These are phyloP conservation scores for Cenopis cana DNA, from an alignment of 2,888 invertebrate species.

Conservation along the genomic window DNA sequence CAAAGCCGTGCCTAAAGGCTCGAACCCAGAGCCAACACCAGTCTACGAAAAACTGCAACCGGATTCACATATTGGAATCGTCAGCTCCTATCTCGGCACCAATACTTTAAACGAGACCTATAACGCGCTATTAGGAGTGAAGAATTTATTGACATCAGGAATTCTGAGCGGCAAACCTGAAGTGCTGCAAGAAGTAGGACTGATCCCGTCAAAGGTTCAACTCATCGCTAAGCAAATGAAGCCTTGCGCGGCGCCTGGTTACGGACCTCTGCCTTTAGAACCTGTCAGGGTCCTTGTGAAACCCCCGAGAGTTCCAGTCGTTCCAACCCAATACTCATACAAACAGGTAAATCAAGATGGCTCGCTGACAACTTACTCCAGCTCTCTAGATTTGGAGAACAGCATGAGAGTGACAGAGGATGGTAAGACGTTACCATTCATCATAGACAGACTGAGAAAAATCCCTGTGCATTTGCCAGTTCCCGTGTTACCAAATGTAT, in stretches of 20 bases:
- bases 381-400: conserved; percentile 12
- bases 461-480: conserved; percentile 37
- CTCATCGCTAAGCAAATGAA: conserved; percentile 8
- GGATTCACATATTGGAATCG: conserved; percentile 32
- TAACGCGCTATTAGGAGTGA: conserved; percentile 40
- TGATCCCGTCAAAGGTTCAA: conserved; percentile 3
- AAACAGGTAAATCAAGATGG: conserved; percentile 45
- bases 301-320: conserved; percentile 22
- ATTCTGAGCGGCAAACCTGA: conserved; percentile 28
- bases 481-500: conserved; percentile 33
- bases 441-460: conserved; percentile 33
- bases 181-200: conserved; percentile 7
- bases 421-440: conserved; percentile 33
- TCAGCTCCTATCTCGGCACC: conserved; percentile 44
- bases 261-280: not conserved
- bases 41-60: conserved; percentile 12
- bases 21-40: not conserved
- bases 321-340: conserved; percentile 43
- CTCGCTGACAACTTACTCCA: conserved; percentile 35
- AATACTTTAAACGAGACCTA: conserved; percentile 36
- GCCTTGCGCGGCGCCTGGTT: conserved; percentile 7
- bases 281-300: conserved; percentile 14
- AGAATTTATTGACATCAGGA: conserved; percentile 42
- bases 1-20: conserved; percentile 43
- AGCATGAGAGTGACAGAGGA: conserved; percentile 24